phyloP scores from a whole-genome alignment of 2,113 vertebrate species.

The Acanthochromis polyacanthus region DNA sequence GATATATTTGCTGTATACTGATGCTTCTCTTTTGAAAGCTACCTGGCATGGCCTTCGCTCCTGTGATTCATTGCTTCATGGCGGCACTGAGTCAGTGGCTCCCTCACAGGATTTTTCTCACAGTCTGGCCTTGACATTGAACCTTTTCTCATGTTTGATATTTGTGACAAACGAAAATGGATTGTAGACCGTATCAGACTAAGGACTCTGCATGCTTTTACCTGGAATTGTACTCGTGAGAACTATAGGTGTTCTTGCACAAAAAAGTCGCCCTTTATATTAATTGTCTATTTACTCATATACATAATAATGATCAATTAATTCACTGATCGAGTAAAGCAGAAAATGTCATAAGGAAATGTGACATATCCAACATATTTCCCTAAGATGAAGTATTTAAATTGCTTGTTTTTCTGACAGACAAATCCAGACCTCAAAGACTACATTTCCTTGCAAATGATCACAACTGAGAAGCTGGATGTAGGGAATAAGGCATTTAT shows the following conservation, averaged over 20 bases:
- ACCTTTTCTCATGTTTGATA: neutral
- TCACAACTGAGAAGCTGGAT: no score
- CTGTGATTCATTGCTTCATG: slow-evolving; percentile 73
- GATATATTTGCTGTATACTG: slow-evolving; percentile 54
- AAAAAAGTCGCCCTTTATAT: neutral
- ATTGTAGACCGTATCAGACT: slow-evolving; percentile 10
- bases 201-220: neutral
- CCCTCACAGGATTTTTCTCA: slow-evolving; percentile 56
- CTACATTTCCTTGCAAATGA: neutral
- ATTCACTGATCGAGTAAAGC: no score
- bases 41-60: slow-evolving; percentile 53
- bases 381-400: neutral
- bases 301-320: no score
- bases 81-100: slow-evolving; percentile 69
- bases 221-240: neutral
- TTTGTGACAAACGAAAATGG: neutral
- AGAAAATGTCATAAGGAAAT: neutral
- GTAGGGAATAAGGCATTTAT: no score
- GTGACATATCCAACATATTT: neutral
- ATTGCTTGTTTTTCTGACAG: neutral
- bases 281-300: no score
- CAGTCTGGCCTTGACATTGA: slow-evolving; percentile 33
- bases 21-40: slow-evolving; percentile 45
- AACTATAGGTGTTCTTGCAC: neutral
- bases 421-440: neutral